Evolutionary conservation across 2,888 invertebrate species (phyloP).

Genomic region (Altica lythri): DNA sequence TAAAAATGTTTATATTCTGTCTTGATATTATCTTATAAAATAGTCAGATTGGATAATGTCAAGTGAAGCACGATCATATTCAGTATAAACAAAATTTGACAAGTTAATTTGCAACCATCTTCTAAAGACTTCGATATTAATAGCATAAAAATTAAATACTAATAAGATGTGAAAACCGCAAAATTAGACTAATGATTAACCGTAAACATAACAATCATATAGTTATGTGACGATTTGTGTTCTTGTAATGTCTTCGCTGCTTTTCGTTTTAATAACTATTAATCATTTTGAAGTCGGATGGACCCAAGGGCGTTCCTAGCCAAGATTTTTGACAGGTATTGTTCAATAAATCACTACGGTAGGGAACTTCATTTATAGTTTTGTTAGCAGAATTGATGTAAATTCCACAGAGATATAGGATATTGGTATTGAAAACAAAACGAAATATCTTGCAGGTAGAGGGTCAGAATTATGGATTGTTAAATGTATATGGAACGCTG

Average conservation of each 20-base stretch:
- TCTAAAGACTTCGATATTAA: too few species aligned
- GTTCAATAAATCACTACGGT: constrained; percentile 24
- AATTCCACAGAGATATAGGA: constrained; percentile 16
- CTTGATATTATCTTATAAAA: too few species aligned
- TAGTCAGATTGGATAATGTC: too few species aligned
- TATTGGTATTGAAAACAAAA: constrained; percentile 6
- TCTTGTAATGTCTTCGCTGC: constrained; percentile 17
- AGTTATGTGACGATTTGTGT: constrained; percentile 22
- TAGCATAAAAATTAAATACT: too few species aligned
- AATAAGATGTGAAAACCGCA: constrained; percentile 19
- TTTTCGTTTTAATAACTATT: constrained; percentile 26
- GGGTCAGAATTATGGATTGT: background rate
- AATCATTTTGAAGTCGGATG: constrained; percentile 24
- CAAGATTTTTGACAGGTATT: constrained; percentile 27
- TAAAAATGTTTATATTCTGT: too few species aligned
- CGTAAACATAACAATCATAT: constrained; percentile 16
- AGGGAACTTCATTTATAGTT: constrained; percentile 25
- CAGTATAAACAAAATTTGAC: too few species aligned
- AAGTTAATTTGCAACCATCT: too few species aligned
- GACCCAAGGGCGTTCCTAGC: constrained; percentile 26
- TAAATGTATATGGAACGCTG: constrained; percentile 5
- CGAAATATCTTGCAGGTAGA: constrained; percentile 8
- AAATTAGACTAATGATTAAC: constrained; percentile 18
- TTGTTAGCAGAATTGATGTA: constrained; percentile 25
- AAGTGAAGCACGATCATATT: too few species aligned